These are phyloP conservation scores for Tolypeutes matacus DNA, from an alignment of 2,797 vertebrate species.

Conservation along the genomic window DNA sequence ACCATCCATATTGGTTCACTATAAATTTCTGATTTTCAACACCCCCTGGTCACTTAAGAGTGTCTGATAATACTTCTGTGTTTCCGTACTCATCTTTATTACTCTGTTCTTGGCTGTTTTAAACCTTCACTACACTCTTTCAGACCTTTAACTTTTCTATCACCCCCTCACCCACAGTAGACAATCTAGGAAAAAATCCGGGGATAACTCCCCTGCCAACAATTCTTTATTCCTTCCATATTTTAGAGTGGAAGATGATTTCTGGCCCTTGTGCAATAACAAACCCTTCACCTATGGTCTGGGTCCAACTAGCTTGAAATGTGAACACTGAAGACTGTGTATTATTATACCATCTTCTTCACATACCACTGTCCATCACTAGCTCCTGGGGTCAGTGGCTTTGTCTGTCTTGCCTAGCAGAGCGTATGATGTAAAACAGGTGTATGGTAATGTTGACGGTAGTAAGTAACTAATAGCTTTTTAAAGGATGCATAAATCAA, in stretches of 20 bases:
- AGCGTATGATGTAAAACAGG: neutral
- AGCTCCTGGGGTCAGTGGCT: neutral
- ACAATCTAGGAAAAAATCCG: neutral
- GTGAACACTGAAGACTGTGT: neutral
- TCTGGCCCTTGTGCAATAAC: neutral
- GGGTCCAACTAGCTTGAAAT: neutral
- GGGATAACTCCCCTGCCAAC: neutral
- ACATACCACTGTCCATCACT: neutral
- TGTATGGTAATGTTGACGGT: neutral
- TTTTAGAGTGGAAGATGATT: neutral
- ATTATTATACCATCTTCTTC: neutral
- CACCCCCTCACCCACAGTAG: neutral
- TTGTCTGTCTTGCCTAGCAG: neutral
- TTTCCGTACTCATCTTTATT: neutral
- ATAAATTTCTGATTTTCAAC: neutral
- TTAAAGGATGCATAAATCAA: neutral
- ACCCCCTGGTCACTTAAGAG: neutral
- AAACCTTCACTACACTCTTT: neutral
- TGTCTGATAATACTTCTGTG: neutral
- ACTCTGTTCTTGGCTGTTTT: neutral
- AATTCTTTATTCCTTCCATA: neutral
- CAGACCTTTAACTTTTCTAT: neutral
- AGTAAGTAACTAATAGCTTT: neutral
- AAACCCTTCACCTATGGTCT: neutral
- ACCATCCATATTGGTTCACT: neutral